phyloP scores from a whole-genome alignment of 23 tunicate genomes.

The Trididemnum miniatum region DNA sequence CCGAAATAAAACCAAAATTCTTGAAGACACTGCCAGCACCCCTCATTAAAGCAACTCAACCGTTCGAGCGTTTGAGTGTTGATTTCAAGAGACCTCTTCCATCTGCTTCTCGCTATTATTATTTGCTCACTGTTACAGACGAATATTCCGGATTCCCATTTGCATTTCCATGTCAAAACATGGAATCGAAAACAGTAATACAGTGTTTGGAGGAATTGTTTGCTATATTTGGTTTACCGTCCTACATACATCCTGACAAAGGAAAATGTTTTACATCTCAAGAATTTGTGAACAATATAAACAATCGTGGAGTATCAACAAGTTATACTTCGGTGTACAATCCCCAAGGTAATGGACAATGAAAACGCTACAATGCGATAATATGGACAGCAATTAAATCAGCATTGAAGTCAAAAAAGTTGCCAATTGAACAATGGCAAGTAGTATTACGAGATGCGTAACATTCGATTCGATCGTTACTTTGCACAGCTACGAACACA shows the following conservation, averaged over 20 bases:
- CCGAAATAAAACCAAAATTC: too few relatives aligned
- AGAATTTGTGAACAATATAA: not conserved
- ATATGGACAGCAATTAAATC: not conserved
- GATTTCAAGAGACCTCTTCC: not conserved
- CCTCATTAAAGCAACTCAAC: too few relatives aligned
- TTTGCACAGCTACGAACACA: too few relatives aligned
- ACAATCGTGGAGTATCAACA: not conserved
- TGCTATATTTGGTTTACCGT: not conserved
- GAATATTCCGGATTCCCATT: not conserved
- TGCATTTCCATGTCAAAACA: not conserved
- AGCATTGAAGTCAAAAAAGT: not conserved
- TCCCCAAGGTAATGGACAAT: not conserved
- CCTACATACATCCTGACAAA: not conserved
- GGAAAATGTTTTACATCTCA: not conserved
- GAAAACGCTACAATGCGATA: not conserved
- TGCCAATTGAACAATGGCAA: too few relatives aligned
- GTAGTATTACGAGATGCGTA: not conserved
- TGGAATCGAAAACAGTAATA: not conserved
- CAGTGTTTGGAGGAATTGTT: too few relatives aligned
- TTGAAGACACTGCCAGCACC: too few relatives aligned
- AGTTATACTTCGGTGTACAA: not conserved
- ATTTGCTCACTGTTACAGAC: not conserved
- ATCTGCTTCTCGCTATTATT: not conserved
- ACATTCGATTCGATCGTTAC: not conserved
- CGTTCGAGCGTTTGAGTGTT: too few relatives aligned